Conservation (phyloP, 2,113 vertebrate species). For the Ceuthmochares aereus region DNA sequence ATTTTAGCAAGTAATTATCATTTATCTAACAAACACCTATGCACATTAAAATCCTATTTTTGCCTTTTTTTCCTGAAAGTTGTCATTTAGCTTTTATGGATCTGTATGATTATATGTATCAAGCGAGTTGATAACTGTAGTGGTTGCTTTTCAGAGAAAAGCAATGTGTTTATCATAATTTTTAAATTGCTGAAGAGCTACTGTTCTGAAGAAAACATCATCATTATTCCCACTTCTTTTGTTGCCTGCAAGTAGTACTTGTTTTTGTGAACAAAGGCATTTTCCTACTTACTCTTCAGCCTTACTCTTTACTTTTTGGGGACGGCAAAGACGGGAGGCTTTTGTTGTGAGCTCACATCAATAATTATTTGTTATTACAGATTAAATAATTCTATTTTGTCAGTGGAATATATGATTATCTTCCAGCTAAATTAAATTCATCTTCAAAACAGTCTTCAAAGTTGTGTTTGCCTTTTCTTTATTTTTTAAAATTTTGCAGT, state of each 20-base stretch:
- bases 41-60: not conserved
- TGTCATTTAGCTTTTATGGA: not conserved
- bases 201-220: conserved; percentile 10
- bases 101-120: not conserved
- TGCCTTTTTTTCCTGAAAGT: not conserved
- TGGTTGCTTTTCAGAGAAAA: not conserved
- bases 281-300: not conserved
- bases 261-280: conserved; percentile 37
- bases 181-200: conserved; percentile 1
- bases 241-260: not conserved
- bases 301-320: not conserved
- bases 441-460: not conserved
- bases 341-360: not conserved
- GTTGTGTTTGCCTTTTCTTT: not conserved
- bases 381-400: conserved; percentile 6
- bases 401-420: not conserved
- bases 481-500: not conserved
- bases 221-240: conserved; percentile 15
- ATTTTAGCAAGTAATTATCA: not conserved
- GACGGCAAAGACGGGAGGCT: not conserved
- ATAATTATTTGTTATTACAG: not conserved
- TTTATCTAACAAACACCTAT: not conserved
- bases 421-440: conserved; percentile 27
- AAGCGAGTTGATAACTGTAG: not conserved
- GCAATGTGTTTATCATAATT: not conserved